These are phyloP conservation scores for Bombylius discolor DNA, from an alignment of 2,888 invertebrate genomes.

Conservation along the genomic window DNA sequence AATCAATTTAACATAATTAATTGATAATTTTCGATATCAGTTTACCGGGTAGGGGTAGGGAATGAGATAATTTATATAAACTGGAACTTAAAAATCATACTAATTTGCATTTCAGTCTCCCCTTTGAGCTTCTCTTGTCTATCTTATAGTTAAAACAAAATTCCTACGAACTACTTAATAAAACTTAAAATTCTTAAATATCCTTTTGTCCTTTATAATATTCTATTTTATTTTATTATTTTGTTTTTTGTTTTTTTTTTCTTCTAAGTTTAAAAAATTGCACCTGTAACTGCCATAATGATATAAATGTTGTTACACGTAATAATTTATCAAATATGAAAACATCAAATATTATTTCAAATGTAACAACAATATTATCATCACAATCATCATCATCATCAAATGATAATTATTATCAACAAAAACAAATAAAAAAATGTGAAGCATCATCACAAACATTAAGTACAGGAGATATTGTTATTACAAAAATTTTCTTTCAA, in stretches of 20 bases:
- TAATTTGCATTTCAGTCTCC: too few relatives aligned
- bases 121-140: too few relatives aligned
- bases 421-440: constrained; percentile 27
- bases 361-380: background rate
- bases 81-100: too few relatives aligned
- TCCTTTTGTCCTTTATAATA: too few relatives aligned
- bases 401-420: constrained; percentile 7
- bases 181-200: too few relatives aligned
- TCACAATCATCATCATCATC: constrained; percentile 18
- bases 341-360: background rate
- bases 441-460: constrained; percentile 65
- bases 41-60: too few relatives aligned
- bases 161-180: too few relatives aligned
- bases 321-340: background rate
- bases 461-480: constrained; percentile 85
- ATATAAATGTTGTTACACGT: constrained; percentile 17
- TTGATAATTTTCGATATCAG: too few relatives aligned
- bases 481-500: constrained; percentile 62
- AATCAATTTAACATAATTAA: too few relatives aligned
- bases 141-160: too few relatives aligned
- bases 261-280: constrained; percentile 24
- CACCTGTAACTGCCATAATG: constrained; percentile 24
- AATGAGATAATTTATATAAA: too few relatives aligned
- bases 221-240: background rate
- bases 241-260: background rate